A percentile compares a stretch with the other conserved stretches of the same genome.
These are phyloP conservation scores for Caligus rogercresseyi DNA, from an alignment of 1,140 invertebrate species.

Conservation along the genomic window DNA sequence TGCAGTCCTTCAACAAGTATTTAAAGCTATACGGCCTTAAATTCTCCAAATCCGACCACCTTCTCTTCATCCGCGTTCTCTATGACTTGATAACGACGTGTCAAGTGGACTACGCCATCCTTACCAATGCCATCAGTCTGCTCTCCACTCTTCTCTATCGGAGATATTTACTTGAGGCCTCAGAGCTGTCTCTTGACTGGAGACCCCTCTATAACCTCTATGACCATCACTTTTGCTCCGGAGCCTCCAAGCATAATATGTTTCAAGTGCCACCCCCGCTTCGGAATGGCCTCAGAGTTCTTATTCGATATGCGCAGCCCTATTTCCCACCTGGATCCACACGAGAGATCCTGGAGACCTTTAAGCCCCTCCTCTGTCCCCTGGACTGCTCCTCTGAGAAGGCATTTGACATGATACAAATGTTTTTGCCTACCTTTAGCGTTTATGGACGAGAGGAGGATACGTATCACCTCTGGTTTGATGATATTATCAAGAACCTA, in stretches of 20 bases:
- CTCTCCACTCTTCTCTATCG: constrained; percentile 46
- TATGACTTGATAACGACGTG: constrained; percentile 36
- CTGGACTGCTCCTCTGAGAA: constrained; percentile 41
- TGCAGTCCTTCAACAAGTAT: constrained; percentile 34
- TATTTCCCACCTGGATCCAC: constrained; percentile 58
- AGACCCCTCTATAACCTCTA: constrained; percentile 56
- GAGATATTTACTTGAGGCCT: constrained; percentile 48
- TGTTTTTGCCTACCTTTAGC: constrained; percentile 50
- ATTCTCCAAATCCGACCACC: constrained; percentile 76
- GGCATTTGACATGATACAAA: constrained; percentile 43
- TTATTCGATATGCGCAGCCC: constrained; percentile 16
- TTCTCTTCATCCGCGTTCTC: constrained; percentile 62
- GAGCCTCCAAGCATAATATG: constrained; percentile 26
- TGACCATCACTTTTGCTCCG: constrained; percentile 33
- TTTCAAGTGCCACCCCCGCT: background rate
- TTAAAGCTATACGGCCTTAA: constrained; percentile 62
- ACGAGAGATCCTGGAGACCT: constrained; percentile 67
- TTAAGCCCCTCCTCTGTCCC: constrained; percentile 54
- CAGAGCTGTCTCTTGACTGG: constrained; percentile 68
- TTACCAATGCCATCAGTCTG: constrained; percentile 26
- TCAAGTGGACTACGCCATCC: background rate
- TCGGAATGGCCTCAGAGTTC: constrained; percentile 2
- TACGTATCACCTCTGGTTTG: constrained; percentile 17
- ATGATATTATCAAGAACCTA: constrained; percentile 1
- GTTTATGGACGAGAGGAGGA: background rate